phyloP scores from a whole-genome alignment of 2,888 invertebrate species.

The Protodeltote pygarga region DNA sequence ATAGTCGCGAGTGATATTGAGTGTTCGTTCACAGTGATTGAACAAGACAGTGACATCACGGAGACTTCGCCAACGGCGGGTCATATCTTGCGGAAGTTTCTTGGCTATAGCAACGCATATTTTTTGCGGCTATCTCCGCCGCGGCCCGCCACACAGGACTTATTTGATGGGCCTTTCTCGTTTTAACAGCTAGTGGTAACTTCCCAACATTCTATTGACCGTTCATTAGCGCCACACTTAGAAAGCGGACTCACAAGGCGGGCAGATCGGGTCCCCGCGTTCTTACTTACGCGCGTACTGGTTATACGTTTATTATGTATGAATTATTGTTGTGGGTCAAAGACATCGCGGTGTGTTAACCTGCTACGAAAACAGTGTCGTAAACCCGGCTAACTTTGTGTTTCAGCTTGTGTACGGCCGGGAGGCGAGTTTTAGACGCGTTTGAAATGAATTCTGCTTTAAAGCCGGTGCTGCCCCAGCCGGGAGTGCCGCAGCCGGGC shows the following conservation, averaged over 20 bases:
- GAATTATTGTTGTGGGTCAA: slow-evolving; percentile 84
- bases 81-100: slow-evolving; percentile 83
- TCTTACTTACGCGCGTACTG: slow-evolving; percentile 76
- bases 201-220: slow-evolving; percentile 58
- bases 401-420: slow-evolving; percentile 71
- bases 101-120: slow-evolving; percentile 82
- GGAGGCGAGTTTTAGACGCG: slow-evolving; percentile 57
- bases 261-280: slow-evolving; percentile 66
- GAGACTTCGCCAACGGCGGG: slow-evolving; percentile 66
- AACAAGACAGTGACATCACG: slow-evolving; percentile 60
- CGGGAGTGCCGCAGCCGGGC: slow-evolving; percentile 79
- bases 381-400: slow-evolving; percentile 70
- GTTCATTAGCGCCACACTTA: slow-evolving; percentile 56
- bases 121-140: slow-evolving; percentile 80
- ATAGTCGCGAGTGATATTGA: slow-evolving; percentile 65
- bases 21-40: slow-evolving; percentile 63
- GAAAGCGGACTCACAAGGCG: slow-evolving; percentile 64
- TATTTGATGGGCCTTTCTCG: slow-evolving; percentile 74
- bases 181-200: slow-evolving; percentile 73
- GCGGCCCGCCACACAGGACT: slow-evolving; percentile 63
- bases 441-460: slow-evolving; percentile 88
- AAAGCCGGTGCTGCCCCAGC: slow-evolving; percentile 87
- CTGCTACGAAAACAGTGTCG: slow-evolving; percentile 67
- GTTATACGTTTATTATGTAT: slow-evolving; percentile 75
- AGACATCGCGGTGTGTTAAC: slow-evolving; percentile 75